phyloP scores from a whole-genome alignment of 2,113 vertebrate genomes.

The Phainopepla nitens region DNA sequence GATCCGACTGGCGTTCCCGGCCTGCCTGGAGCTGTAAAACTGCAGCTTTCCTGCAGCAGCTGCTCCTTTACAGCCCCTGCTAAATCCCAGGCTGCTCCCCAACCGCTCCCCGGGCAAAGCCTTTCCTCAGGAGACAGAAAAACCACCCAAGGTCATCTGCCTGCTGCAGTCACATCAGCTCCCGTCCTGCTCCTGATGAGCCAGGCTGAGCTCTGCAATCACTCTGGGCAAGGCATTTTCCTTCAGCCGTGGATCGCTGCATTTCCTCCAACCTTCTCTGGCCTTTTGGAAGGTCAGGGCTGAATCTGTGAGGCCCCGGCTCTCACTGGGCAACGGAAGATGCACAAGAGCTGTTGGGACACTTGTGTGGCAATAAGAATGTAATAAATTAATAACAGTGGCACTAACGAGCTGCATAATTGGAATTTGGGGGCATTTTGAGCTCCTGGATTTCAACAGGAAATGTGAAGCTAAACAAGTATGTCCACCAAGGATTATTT shows the following conservation, averaged over 20 bases:
- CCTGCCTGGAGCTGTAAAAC: neutral
- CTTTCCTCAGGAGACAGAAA: neutral
- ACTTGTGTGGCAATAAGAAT: neutral
- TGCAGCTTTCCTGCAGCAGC: neutral
- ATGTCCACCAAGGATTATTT: neutral
- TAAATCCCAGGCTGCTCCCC: neutral
- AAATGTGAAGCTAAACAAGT: neutral
- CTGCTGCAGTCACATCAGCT: neutral
- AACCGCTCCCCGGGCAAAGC: neutral
- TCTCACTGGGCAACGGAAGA: neutral
- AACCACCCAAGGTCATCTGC: neutral
- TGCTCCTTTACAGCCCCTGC: neutral
- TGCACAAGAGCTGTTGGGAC: neutral
- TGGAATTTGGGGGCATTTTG: neutral
- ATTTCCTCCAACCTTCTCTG: neutral
- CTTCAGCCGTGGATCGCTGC: neutral
- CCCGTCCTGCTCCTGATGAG: neutral
- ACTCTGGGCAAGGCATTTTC: neutral
- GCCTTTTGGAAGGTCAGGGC: neutral
- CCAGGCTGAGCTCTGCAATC: neutral
- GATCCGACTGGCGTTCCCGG: fast-evolving
- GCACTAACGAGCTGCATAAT: neutral
- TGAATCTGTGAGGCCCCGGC: neutral
- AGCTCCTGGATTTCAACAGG: neutral
- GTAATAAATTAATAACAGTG: neutral